Conservation (phyloP, 2,888 invertebrate species). For the Drosophila subquinaria region DNA sequence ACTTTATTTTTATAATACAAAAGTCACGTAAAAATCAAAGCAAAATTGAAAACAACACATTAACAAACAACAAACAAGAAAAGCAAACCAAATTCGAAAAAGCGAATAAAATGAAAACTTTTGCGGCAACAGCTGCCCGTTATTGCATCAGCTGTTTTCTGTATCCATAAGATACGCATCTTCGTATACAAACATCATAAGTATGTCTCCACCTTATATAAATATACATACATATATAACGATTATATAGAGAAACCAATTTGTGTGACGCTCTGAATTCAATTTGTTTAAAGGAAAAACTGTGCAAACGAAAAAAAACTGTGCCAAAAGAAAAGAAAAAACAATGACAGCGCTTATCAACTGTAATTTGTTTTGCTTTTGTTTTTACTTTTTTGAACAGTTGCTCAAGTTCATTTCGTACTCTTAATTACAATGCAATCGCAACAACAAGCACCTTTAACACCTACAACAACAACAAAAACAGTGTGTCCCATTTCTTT, state of each 20-base stretch:
- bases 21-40: slow-evolving; percentile 33
- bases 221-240: slow-evolving; percentile 10
- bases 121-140: slow-evolving; percentile 64
- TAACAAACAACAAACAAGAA: slow-evolving; percentile 44
- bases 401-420: slow-evolving; percentile 51
- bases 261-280: slow-evolving; percentile 9
- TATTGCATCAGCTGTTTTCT: slow-evolving; percentile 75
- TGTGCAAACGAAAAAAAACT: slow-evolving; percentile 10
- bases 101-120: slow-evolving; percentile 41
- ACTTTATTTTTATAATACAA: slow-evolving; percentile 6
- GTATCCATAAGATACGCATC: slow-evolving; percentile 55
- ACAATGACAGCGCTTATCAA: slow-evolving; percentile 40
- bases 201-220: neutral
- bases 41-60: slow-evolving; percentile 9
- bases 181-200: slow-evolving; percentile 9
- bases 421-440: slow-evolving; percentile 62
- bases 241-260: slow-evolving; percentile 15
- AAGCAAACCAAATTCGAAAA: slow-evolving; percentile 34
- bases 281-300: slow-evolving; percentile 41
- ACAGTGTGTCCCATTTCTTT: slow-evolving; percentile 33
- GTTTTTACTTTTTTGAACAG: slow-evolving; percentile 25
- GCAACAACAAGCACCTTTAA: slow-evolving; percentile 31
- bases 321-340: slow-evolving; percentile 17
- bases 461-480: slow-evolving; percentile 22
- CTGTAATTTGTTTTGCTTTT: slow-evolving; percentile 25